Evolutionary conservation across 2,888 invertebrate genomes (phyloP).

Genomic region (Bibio marci): DNA sequence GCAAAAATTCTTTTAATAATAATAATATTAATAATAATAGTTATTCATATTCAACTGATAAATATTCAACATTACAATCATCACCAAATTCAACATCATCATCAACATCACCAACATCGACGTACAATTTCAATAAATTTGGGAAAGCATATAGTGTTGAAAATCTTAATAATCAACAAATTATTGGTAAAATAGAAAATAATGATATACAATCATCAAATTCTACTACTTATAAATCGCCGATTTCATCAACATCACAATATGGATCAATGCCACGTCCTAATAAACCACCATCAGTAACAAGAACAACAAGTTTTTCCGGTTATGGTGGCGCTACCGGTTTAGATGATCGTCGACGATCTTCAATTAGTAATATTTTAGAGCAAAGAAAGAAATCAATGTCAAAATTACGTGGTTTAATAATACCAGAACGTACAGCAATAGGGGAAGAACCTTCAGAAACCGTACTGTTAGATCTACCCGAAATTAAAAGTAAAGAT

Average conservation of each 20-base stretch:
- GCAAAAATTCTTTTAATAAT: no score
- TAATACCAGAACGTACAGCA: slow-evolving; percentile 60
- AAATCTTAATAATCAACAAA: background rate
- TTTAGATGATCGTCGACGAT: slow-evolving; percentile 35
- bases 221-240: background rate
- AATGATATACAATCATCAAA: background rate
- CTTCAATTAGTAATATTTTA: slow-evolving; percentile 54
- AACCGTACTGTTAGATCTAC: slow-evolving; percentile 53
- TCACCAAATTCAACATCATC: background rate
- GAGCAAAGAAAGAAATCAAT: slow-evolving; percentile 69
- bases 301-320: slow-evolving; percentile 29
- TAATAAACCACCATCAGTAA: slow-evolving; percentile 12
- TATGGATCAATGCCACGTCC: slow-evolving; percentile 9
- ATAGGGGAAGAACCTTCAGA: slow-evolving; percentile 25
- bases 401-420: slow-evolving; percentile 72
- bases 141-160: slow-evolving; percentile 6
- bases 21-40: no score
- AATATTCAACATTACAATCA: background rate
- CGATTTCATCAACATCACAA: slow-evolving; percentile 19
- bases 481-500: slow-evolving; percentile 65
- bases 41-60: no score
- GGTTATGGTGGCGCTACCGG: slow-evolving; percentile 27
- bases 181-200: background rate
- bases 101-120: background rate
- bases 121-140: background rate